Conservation (phyloP, 2,888 invertebrate genomes). For the Rapana venosa region DNA sequence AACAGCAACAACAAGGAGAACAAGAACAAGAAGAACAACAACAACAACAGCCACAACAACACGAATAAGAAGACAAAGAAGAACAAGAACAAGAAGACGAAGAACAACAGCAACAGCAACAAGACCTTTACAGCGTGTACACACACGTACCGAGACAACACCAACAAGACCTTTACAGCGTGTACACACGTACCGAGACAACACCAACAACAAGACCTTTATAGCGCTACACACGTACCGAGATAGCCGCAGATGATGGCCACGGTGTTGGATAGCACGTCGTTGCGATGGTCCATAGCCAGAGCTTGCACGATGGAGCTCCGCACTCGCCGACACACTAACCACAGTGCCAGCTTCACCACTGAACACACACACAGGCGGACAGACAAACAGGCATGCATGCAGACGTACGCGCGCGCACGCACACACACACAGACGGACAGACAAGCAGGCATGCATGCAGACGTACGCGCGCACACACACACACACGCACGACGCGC, state of each 20-base stretch:
- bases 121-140: neutral
- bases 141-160: neutral
- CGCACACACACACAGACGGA: neutral
- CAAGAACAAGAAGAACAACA: neutral
- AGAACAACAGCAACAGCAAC: neutral
- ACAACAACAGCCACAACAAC: neutral
- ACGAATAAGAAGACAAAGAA: neutral
- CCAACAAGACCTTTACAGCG: neutral
- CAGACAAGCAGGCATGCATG: neutral
- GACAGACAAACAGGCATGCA: constrained; percentile 8
- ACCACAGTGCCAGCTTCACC: constrained; percentile 71
- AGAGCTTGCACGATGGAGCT: constrained; percentile 74
- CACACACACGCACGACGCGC: neutral
- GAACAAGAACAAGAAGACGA: neutral
- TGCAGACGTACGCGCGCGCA: neutral
- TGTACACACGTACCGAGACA: constrained; percentile 49
- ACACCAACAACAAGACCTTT: neutral
- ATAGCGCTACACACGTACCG: constrained; percentile 49
- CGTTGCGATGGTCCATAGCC: constrained; percentile 80
- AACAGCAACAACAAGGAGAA: neutral
- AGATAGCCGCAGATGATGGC: constrained; percentile 79
- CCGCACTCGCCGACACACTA: constrained; percentile 67
- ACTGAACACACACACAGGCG: constrained; percentile 50
- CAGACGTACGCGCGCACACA: neutral
- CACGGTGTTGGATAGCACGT: constrained; percentile 79